Evolutionary conservation across 2,888 invertebrate species (phyloP).

Genomic region (Mythimna lalbum): DNA sequence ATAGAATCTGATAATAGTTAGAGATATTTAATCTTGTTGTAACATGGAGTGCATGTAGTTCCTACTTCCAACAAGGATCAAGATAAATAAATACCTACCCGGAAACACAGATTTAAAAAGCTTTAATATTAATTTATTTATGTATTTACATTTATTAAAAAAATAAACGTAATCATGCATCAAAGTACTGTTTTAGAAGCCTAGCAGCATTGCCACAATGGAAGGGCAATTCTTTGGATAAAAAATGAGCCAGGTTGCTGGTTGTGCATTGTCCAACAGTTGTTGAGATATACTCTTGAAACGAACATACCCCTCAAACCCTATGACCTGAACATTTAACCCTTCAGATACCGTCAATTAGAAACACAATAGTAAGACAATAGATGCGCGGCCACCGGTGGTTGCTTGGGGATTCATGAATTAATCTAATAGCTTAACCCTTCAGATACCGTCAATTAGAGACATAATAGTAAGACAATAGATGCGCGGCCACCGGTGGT

Average conservation of each 20-base stretch:
- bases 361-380: no score
- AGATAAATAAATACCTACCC: not conserved
- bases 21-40: constrained; percentile 7
- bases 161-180: not conserved
- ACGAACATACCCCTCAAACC: no score
- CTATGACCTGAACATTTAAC: no score
- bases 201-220: not conserved
- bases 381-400: no score
- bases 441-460: no score
- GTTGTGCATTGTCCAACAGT: not conserved
- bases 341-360: no score
- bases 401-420: no score
- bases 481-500: no score
- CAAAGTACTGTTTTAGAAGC: not conserved
- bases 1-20: constrained; percentile 12
- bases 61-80: not conserved
- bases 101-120: not conserved
- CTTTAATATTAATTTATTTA: not conserved
- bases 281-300: no score
- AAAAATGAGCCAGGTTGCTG: not conserved
- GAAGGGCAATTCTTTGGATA: not conserved
- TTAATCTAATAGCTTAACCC: no score
- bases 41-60: not conserved
- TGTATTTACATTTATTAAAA: not conserved
- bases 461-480: no score